Percentiles rank a stretch among this genome's conserved stretches.
These are phyloP conservation scores for Herminia tarsipennalis DNA, from an alignment of 2,888 invertebrate genomes.

Conservation along the genomic window DNA sequence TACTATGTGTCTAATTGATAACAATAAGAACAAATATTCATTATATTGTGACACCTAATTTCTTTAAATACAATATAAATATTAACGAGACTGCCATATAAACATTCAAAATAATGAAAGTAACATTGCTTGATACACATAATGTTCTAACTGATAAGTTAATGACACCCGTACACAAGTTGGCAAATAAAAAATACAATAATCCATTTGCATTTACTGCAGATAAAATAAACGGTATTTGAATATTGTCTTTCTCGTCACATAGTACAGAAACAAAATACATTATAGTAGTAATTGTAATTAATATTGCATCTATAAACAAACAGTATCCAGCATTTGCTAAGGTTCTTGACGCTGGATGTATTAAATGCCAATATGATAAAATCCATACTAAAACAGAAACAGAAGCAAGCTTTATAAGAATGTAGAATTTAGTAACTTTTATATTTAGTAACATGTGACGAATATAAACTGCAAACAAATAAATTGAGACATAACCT, in stretches of 20 bases:
- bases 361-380: constrained; percentile 75
- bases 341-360: constrained; percentile 91
- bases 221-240: constrained; percentile 86
- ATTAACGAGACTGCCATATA: constrained; percentile 82
- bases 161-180: constrained; percentile 93
- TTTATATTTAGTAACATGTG: constrained; percentile 74
- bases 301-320: constrained; percentile 90
- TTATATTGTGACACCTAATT: constrained; percentile 76
- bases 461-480: constrained; percentile 89
- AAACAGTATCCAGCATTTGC: constrained; percentile 93
- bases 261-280: constrained; percentile 77
- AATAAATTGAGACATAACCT: constrained; percentile 94
- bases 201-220: constrained; percentile 93
- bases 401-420: constrained; percentile 44
- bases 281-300: constrained; percentile 63
- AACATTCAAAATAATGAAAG: constrained; percentile 82
- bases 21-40: no score
- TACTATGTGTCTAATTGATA: no score
- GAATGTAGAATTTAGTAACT: constrained; percentile 43
- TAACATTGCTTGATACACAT: constrained; percentile 62
- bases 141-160: constrained; percentile 90
- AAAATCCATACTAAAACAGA: constrained; percentile 69
- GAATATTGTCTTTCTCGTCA: constrained; percentile 48
- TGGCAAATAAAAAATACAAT: constrained; percentile 92
- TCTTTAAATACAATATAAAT: constrained; percentile 66